Evolutionary conservation across 1,140 invertebrate species (phyloP), one percentile per base, ranked within the genome.

Genomic region (Pectinophora gossypiella): DNA sequence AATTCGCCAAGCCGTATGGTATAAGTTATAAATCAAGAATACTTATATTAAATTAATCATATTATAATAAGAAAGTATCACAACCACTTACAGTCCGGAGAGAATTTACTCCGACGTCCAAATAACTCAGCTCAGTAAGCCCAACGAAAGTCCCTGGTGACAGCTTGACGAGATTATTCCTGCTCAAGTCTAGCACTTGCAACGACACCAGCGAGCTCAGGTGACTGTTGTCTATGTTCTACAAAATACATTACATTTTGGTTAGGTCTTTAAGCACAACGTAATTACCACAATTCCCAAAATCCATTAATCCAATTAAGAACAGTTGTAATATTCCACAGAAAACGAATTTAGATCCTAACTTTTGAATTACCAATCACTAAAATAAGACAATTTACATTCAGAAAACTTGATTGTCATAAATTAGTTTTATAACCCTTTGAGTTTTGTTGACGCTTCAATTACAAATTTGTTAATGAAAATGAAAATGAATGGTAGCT

Each of bases 81-180:
- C n/a, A n/a, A n/a, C 22, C 63, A 87, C 90, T 90, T 89, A 97
- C 95, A 56, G 95, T 96, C 69, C 95, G 89, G 18, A 97, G 79
- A 15, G 94, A 93, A 76, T 98, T 98, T 1, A 96, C 91, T 59
- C 95, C 95, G 4, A 98, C 88, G 75, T 96, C 94, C 45, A 98
- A 86, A 61, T 92, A 92, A 51, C 91, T 90, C 3, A 98, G 80
- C 19, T 91, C 88, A 9, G 85, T 89, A 35, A 96, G 85, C 7
- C 92, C 92, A 0, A 92, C 89, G 74, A 97, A 97, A 3, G 94
- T 93, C 48, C 95, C 94, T 0, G 93, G 90, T 1, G 93, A 91
- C 36, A 98, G 90, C 54, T 94, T 93, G 0, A 92, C 93, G 10
- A 98, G 92, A 61, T 93, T 93, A 68, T 98, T 97, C 49, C 95